Evolutionary conservation across 2,797 vertebrate species (phyloP).

Genomic region (Cynopterus sphinx): DNA sequence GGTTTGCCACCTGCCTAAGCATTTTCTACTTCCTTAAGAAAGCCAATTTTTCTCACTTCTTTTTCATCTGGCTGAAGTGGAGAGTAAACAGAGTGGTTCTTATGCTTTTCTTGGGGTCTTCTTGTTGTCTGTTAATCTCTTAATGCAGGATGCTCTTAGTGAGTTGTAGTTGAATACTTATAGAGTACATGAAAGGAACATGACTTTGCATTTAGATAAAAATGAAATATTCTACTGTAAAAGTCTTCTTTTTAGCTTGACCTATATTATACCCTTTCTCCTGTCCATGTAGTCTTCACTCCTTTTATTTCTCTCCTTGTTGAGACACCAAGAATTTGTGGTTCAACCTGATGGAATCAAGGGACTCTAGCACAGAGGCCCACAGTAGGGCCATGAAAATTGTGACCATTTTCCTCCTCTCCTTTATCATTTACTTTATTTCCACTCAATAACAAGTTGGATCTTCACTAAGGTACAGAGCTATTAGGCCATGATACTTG

Average conservation of each 20-base stretch:
- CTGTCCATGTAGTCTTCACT: background rate
- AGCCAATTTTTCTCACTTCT: background rate
- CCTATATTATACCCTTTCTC: background rate
- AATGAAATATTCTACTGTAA: background rate
- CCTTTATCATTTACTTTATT: background rate
- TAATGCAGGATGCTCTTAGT: background rate
- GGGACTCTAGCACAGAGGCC: background rate
- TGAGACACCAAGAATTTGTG: background rate
- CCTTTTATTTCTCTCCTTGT: background rate
- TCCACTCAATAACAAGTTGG: background rate
- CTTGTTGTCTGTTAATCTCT: background rate
- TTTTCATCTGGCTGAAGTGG: background rate
- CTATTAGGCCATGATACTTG: background rate
- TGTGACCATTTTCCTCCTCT: background rate
- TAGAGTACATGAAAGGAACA: background rate
- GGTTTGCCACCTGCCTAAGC: background rate
- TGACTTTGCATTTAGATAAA: background rate
- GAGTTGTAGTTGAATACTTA: background rate
- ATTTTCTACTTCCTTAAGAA: background rate
- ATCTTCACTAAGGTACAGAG: background rate
- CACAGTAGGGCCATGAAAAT: background rate
- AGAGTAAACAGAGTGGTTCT: background rate
- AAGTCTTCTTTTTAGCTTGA: background rate
- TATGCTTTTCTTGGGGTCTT: background rate
- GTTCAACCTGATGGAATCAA: rapidly evolving